Evolutionary conservation across 1,140 invertebrate genomes (phyloP).

Genomic region (Drosophila grimshawi): DNA sequence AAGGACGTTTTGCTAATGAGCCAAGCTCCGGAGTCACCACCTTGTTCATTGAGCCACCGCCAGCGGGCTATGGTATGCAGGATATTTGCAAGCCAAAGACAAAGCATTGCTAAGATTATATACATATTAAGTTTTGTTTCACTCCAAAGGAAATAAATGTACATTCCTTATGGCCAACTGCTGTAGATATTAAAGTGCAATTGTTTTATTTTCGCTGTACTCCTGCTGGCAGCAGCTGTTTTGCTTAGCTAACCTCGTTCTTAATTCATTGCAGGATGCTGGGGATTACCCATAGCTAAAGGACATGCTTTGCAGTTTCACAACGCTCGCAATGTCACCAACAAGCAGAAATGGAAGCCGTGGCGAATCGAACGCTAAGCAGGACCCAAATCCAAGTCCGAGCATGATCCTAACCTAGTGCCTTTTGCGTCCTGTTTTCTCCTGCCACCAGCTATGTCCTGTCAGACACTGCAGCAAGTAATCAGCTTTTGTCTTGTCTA

Average conservation of each 20-base stretch:
- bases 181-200: conserved; percentile 19
- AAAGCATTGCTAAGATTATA: neutral
- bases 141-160: conserved; percentile 57
- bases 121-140: conserved; percentile 15
- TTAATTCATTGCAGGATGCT: conserved; percentile 35
- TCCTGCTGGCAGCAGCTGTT: conserved; percentile 65
- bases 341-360: conserved; percentile 58
- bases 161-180: conserved; percentile 22
- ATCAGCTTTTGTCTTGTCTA: conserved; percentile 72
- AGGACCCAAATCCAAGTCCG: conserved; percentile 25
- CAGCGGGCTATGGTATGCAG: conserved; percentile 44
- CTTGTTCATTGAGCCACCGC: conserved; percentile 17
- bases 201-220: conserved; percentile 3
- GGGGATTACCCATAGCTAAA: conserved; percentile 53
- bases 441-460: conserved; percentile 50
- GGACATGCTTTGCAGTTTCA: conserved; percentile 70
- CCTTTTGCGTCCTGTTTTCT: neutral
- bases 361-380: conserved; percentile 53
- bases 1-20: conserved; percentile 35
- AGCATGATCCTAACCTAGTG: conserved; percentile 35
- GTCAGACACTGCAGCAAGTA: conserved; percentile 70
- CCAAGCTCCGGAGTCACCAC: conserved; percentile 30
- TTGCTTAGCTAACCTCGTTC: conserved; percentile 55
- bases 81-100: conserved; percentile 10
- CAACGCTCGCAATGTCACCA: conserved; percentile 70